Base-by-base conservation (phyloP, 1,140 invertebrate genomes). In the Brachionus calyciflorus region DNA sequence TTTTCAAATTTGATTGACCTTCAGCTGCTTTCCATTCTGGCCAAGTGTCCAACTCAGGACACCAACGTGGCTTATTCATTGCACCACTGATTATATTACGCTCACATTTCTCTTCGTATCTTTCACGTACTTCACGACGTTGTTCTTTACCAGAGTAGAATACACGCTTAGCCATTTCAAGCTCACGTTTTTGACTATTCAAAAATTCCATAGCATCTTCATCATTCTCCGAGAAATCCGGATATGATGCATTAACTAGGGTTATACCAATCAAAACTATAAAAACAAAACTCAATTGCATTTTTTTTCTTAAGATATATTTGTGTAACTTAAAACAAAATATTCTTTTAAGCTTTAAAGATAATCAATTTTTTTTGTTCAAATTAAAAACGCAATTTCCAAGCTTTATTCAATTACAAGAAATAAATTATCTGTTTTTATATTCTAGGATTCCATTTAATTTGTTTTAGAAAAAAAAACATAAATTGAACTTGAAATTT, bases 101-200 rank as follows among this genome's bases (percentile, higher is more conserved):
- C 28, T 51, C 46, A n/a, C 69, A 73, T 73, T 73, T 73, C 12
- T 73, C 69, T 9, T 73, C 69, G 26, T 73, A 73, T n/a, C 9
- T 49, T 26, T 73, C 69, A 26, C 28, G 21, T 1, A 28, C 69
- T 41, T 73, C 69, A 17, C 46, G 17, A 41, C 69, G 17, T 33
- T 73, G 69, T n/a, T 73, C 69, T 73, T 73, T 73, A 12, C 46
- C 46, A 55, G 44, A 28, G 33, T 73, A 73, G 24, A 73, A 24
- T 10, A 73, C 10, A 37, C 69, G 46, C 46, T 73, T 73, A n/a
- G 41, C 69, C 24, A 28, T 21, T 17, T 73, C 51, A 7, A 73
- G 14, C 5, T 49, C 26, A 3, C 69, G 69, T 73, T 73, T 73
- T 24, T 73, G 12, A n/a, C n/a, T n/a, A 12, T 73, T 49, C 26